A percentile compares a stretch with the other conserved stretches of the same genome.
Evolutionary conservation across 2,113 vertebrate genomes (phyloP).

Genomic region (Amphiprion percula): DNA sequence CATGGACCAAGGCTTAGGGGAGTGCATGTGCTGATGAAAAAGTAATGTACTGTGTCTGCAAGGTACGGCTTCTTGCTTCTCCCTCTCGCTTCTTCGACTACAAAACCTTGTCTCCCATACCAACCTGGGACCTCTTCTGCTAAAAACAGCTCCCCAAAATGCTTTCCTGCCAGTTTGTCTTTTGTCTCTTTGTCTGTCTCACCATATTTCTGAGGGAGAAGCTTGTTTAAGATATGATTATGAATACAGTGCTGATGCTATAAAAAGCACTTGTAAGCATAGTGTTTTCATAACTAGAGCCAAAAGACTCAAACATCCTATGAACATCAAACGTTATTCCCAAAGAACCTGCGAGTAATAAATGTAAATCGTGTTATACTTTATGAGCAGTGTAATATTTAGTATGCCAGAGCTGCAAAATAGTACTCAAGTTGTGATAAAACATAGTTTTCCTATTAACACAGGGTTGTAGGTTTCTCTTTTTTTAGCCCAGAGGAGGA

Average conservation of each 20-base stretch:
- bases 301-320: neutral
- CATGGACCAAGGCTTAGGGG: constrained; percentile 79
- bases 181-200: constrained; percentile 22
- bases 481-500: neutral
- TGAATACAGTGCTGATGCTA: neutral
- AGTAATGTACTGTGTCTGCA: constrained; percentile 85
- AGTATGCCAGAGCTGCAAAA: neutral
- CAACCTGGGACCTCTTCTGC: constrained; percentile 63
- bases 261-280: constrained; percentile 8
- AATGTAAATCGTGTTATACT: neutral
- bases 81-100: constrained; percentile 68
- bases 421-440: neutral
- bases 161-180: constrained; percentile 40
- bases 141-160: constrained; percentile 69
- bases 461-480: neutral
- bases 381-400: neutral
- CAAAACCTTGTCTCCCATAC: constrained; percentile 64
- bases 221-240: constrained; percentile 34
- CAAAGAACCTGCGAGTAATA: neutral
- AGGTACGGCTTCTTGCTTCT: constrained; percentile 76
- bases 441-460: neutral
- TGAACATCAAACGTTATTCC: constrained; percentile 10
- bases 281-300: constrained; percentile 17
- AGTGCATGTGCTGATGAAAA: constrained; percentile 86
- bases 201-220: constrained; percentile 16